phyloP scores from a whole-genome alignment of 2,113 vertebrate species.

The Platichthys stellatus region DNA sequence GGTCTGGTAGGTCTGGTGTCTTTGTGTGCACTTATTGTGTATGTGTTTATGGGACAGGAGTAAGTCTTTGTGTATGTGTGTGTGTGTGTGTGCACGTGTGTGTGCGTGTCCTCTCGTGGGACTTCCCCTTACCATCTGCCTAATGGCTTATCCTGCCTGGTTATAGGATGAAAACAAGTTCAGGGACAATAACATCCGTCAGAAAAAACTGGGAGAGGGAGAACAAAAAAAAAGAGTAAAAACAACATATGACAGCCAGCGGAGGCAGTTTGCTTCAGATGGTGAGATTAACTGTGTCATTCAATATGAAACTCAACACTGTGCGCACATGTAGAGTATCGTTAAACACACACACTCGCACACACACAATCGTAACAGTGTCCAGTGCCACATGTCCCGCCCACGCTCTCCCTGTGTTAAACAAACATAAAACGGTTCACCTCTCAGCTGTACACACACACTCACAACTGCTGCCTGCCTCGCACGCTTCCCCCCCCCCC shows the following conservation, averaged over 20 bases:
- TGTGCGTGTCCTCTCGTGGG: slow-evolving; percentile 65
- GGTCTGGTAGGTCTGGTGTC: slow-evolving; percentile 73
- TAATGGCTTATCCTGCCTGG: slow-evolving; percentile 79
- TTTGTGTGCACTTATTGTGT: slow-evolving; percentile 65
- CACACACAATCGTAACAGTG: slow-evolving; percentile 15
- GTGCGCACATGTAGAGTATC: slow-evolving; percentile 3
- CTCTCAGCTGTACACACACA: slow-evolving; percentile 34
- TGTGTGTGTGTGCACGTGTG: slow-evolving; percentile 44
- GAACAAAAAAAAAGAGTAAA: background rate
- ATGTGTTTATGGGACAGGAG: slow-evolving; percentile 55
- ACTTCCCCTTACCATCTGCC: slow-evolving; percentile 82
- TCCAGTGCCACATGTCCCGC: slow-evolving; percentile 27
- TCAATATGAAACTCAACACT: slow-evolving; percentile 13
- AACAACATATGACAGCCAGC: slow-evolving; percentile 25
- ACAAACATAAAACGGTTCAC: slow-evolving; percentile 40
- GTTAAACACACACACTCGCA: slow-evolving; percentile 4
- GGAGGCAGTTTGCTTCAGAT: slow-evolving; percentile 9
- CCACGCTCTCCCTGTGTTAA: slow-evolving; percentile 27
- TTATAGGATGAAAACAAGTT: slow-evolving; percentile 78
- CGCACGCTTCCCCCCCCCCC: background rate
- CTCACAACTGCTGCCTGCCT: slow-evolving; percentile 1
- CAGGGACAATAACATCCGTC: slow-evolving; percentile 67
- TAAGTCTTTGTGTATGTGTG: slow-evolving; percentile 48
- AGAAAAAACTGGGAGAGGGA: slow-evolving; percentile 6
- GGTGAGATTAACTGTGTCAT: slow-evolving; percentile 15